Evolutionary conservation across 2,888 invertebrate species (phyloP), one percentile per base, ranked within the genome.

Genomic region (Sphaerophoria rueppellii): DNA sequence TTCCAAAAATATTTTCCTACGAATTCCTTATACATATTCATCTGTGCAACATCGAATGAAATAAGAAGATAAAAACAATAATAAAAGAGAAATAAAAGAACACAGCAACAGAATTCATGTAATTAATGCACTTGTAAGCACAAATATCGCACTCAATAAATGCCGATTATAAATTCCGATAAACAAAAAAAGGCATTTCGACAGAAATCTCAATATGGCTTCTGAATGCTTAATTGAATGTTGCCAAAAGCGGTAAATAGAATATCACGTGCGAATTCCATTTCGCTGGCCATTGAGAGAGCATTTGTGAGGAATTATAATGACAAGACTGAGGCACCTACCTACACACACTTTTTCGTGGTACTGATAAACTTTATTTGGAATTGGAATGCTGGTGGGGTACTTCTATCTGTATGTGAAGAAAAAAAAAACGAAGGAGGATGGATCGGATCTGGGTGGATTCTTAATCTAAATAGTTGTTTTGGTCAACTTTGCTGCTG

Each of bases 181-280:
- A 63, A 52, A 73, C 61, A 75, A 55, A 24, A n/a, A n/a, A 24
- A 55, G 63, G 61, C 50, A 46, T 80, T 76, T 71, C 55, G 80
- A 76, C 83, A 80, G 83, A 80, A 80, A 58, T 75, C 75, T 67
- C 43, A 61, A 57, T 34, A 72, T 69, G 72, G 4, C 7, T 12
- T 12, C 14, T 58, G 81, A 76, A 77, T 81, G 60, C 54, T 72
- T 24, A 77, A 76, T 73, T 40, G 32, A 77, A 70, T 85, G 24
- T 24, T 69, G 12, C 81, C 81, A 81, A 81, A 79, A 73, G 81
- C 71, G 79, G 79, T 67, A 76, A 80, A 82, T 78, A 69, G 73
- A 79, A 76, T 81, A 65, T 80, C 80, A 80, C 85, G 81, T 81
- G 73, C 85, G 60, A 81, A 77, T 85, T 73, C 70, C 71, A 70